These are phyloP conservation scores for Atherix ibis DNA, from an alignment of 2,888 invertebrate species.

Conservation along the genomic window DNA sequence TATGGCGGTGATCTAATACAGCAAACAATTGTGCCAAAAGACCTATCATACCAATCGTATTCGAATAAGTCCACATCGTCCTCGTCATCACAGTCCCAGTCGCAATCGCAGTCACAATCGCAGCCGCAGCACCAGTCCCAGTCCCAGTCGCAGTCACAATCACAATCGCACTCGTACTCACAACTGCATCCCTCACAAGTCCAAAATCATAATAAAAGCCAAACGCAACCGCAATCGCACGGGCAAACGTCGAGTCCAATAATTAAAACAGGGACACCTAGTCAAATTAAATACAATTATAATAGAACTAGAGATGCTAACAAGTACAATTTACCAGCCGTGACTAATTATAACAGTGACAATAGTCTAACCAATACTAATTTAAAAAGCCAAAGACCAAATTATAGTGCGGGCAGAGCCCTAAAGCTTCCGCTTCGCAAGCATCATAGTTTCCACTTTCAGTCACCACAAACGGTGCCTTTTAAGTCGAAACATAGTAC, in stretches of 20 bases:
- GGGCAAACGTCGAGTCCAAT: background rate
- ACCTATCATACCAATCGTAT: slow-evolving; percentile 11
- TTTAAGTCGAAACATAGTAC: slow-evolving; percentile 9
- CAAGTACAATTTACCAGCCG: background rate
- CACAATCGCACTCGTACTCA: too few species aligned
- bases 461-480: slow-evolving; percentile 22
- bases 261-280: background rate
- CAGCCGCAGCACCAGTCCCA: slow-evolving; percentile 2
- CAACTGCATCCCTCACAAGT: too few species aligned
- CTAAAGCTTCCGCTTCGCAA: slow-evolving; percentile 29
- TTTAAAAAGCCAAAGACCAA: slow-evolving; percentile 2
- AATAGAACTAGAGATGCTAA: background rate
- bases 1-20: slow-evolving; percentile 15
- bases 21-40: slow-evolving; percentile 21
- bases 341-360: slow-evolving; percentile 9
- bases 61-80: slow-evolving; percentile 15
- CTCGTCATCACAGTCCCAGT: slow-evolving; percentile 13
- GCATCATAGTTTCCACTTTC: slow-evolving; percentile 33
- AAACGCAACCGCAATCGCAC: too few species aligned
- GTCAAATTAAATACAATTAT: background rate
- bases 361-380: slow-evolving; percentile 8
- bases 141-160: background rate
- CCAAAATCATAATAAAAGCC: too few species aligned
- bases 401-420: slow-evolving; percentile 19
- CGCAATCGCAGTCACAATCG: too few species aligned